Evolutionary conservation across 2,113 vertebrate species (phyloP).

Genomic region (Vicugna pacos): DNA sequence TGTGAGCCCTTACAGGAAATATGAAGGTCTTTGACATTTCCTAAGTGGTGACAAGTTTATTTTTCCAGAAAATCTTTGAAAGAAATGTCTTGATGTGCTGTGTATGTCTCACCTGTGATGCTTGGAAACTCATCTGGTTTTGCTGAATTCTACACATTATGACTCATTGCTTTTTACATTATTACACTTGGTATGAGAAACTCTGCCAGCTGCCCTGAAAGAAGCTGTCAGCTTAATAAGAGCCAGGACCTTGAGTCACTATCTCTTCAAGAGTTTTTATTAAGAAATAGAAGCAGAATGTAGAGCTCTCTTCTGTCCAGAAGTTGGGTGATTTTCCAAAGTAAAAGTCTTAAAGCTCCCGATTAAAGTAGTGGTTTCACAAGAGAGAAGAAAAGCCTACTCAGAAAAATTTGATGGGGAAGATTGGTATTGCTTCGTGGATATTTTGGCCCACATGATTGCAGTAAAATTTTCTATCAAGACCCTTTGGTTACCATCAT

Average conservation of each 20-base stretch:
- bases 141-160: background rate
- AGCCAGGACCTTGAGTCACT: slow-evolving; percentile 2
- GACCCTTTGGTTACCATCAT: background rate
- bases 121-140: slow-evolving; percentile 1
- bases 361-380: background rate
- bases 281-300: background rate
- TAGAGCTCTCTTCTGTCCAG: background rate
- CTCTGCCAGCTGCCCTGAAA: background rate
- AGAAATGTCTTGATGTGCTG: background rate
- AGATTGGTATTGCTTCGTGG: background rate
- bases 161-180: slow-evolving; percentile 2
- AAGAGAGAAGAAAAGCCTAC: background rate
- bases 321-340: background rate
- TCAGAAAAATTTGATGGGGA: background rate
- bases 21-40: background rate
- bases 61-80: slow-evolving; percentile 55
- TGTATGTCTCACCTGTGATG: slow-evolving; percentile 22
- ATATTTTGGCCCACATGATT: background rate
- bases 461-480: background rate
- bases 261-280: background rate
- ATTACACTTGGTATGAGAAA: slow-evolving; percentile 9
- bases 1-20: slow-evolving; percentile 5
- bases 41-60: background rate
- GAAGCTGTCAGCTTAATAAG: background rate
- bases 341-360: background rate